Evolutionary conservation across 2,797 vertebrate genomes (phyloP), one percentile per base, ranked within the genome.

Genomic region (Trachurus trachurus): DNA sequence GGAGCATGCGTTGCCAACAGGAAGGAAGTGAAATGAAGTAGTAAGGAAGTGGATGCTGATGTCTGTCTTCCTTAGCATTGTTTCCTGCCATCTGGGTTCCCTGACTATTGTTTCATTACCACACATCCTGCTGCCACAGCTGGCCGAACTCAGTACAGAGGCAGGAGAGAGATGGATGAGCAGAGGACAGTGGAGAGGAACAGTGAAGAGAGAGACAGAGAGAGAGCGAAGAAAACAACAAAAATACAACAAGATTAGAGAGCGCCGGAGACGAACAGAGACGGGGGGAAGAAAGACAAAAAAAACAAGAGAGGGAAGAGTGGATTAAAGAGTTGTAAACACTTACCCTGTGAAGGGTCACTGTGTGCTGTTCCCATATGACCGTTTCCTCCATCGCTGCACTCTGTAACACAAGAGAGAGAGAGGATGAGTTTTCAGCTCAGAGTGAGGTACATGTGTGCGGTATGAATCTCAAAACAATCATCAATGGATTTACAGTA

Each of bases 331-430:
- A 71, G 78, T 64, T 75, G 80, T 76, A 70, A 80, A 78, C 83
- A 96, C 97, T 97, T 91, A 99, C 98, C 96, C 98, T 98, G 95
- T 99, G 98, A 95, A 99, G 98, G 64, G 97, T 98, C 92, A 99
- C 98, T 34, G 98, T 99, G 92, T 99, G 98, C 89, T 99, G 98
- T 94, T 99, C 98, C 98, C 98, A 99, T 95, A 99, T 99, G 77
- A 98, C 97, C 0, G 98, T 99, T 96, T 99, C 98, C 96, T 99
- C 98, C 98, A 99, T 99, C 74, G 96, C 94, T 94, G 97, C 96
- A 94, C 94, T 98, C 98, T 99, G 94, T 57, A 92, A 91, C 6
- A 83, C 45, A 66, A 80, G 17, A 65, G 1, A 52, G 1, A 52
- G 34, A 75, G 40, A 79, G 3, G n/a, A 66, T 83, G 68, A 87